Percentiles rank a stretch among this genome's conserved stretches.
phyloP scores from a whole-genome alignment of 2,888 invertebrate genomes.

The Lacanobia oleracea region DNA sequence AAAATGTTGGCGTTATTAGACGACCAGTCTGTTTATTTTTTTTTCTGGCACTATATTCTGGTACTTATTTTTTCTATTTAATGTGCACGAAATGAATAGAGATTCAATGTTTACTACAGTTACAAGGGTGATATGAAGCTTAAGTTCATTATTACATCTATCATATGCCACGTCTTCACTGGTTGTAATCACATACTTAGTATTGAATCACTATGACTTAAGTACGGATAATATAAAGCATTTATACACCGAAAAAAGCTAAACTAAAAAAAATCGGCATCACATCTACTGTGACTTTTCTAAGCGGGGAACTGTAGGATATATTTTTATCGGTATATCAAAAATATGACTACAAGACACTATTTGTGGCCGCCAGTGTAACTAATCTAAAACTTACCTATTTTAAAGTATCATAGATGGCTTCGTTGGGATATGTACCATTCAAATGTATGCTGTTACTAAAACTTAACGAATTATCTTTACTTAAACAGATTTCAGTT shows the following conservation, averaged over 20 bases:
- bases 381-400: conserved; percentile 72
- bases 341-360: conserved; percentile 75
- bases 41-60: conserved; percentile 17
- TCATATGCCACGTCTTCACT: conserved; percentile 62
- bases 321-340: conserved; percentile 72
- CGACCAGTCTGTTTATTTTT: conserved; percentile 8
- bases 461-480: conserved; percentile 87
- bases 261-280: conserved; percentile 51
- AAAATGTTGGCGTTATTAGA: not conserved
- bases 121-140: conserved; percentile 19
- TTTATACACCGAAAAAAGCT: conserved; percentile 63
- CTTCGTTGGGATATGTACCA: conserved; percentile 90
- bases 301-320: conserved; percentile 69
- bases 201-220: conserved; percentile 56
- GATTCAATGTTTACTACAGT: conserved; percentile 1
- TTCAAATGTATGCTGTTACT: conserved; percentile 89
- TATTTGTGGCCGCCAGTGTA: conserved; percentile 67
- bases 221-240: conserved; percentile 56
- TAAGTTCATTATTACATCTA: conserved; percentile 32
- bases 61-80: conserved; percentile 9
- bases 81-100: conserved; percentile 28
- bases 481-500: conserved; percentile 82
- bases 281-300: conserved; percentile 57
- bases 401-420: conserved; percentile 90
- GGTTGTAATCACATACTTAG: conserved; percentile 56